phyloP scores from a whole-genome alignment of 2,113 vertebrate genomes.

The Ellobius talpinus region DNA sequence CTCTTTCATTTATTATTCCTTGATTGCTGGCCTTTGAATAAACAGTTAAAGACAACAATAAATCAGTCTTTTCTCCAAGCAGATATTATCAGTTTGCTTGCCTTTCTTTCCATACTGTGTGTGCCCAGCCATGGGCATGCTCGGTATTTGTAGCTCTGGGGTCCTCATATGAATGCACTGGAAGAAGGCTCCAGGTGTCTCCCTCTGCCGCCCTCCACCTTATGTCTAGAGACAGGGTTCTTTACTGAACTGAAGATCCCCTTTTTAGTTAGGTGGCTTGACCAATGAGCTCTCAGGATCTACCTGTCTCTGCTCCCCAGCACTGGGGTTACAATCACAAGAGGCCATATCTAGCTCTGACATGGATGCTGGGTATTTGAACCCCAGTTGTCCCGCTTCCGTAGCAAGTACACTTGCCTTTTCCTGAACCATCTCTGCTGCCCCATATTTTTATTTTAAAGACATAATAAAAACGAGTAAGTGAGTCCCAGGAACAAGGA shows the following conservation, averaged over 20 bases:
- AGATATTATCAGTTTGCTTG: neutral
- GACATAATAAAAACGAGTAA: conserved; percentile 27
- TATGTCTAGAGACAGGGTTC: neutral
- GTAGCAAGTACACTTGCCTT: neutral
- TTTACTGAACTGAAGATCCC: neutral
- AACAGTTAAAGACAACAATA: conserved; percentile 37
- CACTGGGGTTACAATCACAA: neutral
- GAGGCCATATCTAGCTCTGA: neutral
- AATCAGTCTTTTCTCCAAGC: neutral
- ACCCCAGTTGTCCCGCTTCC: rapidly evolving
- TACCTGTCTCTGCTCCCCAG: neutral
- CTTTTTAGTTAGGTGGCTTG: neutral
- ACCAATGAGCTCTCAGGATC: neutral
- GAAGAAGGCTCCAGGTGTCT: neutral
- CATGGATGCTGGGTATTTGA: no score
- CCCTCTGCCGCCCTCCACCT: no score
- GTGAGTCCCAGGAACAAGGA: neutral
- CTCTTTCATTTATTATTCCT: conserved; percentile 52
- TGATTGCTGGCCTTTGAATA: conserved; percentile 46
- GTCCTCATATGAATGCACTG: neutral
- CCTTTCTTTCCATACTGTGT: neutral
- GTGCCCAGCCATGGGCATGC: neutral
- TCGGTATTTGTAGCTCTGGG: neutral
- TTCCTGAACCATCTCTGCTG: neutral
- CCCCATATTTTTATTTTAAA: conserved; percentile 41